A percentile compares a stretch with the other conserved stretches of the same genome.
phyloP scores from a whole-genome alignment of 2,797 vertebrate species.

The Malurus leucopterus region DNA sequence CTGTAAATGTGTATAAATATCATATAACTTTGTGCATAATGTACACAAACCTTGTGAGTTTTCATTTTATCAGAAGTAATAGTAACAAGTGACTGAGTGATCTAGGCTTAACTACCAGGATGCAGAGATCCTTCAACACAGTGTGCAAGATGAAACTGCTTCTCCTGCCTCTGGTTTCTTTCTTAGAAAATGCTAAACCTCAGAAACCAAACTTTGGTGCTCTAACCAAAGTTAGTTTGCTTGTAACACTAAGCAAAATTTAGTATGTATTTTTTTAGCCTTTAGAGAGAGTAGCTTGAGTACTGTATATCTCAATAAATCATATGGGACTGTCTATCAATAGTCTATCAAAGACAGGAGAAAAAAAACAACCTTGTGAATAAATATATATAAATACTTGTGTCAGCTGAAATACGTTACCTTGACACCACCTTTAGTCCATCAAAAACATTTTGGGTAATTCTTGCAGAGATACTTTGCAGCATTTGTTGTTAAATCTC shows the following conservation, averaged over 20 bases:
- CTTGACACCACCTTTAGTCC: not conserved
- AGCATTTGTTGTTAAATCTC: not conserved
- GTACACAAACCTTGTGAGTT: not conserved
- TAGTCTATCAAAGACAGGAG: not conserved
- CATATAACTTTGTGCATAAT: not conserved
- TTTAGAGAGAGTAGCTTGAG: not conserved
- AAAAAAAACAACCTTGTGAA: not conserved
- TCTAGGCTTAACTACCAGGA: not conserved
- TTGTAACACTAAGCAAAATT: not conserved
- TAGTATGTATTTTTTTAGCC: not conserved
- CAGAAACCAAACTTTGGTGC: not conserved
- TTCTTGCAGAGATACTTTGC: not conserved
- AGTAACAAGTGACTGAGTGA: not conserved
- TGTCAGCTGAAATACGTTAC: not conserved
- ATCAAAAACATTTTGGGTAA: not conserved
- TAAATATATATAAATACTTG: not conserved
- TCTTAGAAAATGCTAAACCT: not conserved
- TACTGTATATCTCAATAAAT: not conserved
- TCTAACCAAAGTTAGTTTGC: not conserved
- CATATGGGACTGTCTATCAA: not conserved
- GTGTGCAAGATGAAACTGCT: not conserved
- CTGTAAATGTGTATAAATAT: not conserved
- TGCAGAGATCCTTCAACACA: not conserved
- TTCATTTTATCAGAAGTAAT: not conserved
- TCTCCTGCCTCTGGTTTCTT: not conserved